phyloP scores from a whole-genome alignment of 2,113 vertebrate species.

The Myotis brandtii region DNA sequence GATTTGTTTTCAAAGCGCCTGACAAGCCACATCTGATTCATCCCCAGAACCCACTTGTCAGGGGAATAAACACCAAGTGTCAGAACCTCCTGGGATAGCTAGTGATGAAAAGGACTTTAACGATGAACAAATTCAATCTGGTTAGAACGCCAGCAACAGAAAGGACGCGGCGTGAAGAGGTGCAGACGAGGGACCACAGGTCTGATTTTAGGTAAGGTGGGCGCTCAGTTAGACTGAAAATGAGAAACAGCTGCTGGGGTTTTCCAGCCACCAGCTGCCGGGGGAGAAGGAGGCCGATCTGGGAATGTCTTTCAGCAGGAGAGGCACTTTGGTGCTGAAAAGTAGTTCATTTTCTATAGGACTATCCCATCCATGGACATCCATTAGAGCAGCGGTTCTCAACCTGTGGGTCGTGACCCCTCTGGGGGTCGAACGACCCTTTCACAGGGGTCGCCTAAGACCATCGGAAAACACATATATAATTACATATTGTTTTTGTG shows the following conservation, averaged over 20 bases:
- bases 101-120: slow-evolving; percentile 49
- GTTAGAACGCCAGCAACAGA: slow-evolving; percentile 10
- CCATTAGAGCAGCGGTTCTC: not conserved
- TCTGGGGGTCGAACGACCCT: no score
- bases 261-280: not conserved
- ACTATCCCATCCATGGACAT: not conserved
- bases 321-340: not conserved
- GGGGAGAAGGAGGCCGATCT: not conserved
- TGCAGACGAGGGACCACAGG: not conserved
- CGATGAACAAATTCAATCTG: not conserved
- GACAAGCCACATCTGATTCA: not conserved
- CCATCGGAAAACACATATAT: no score
- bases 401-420: no score
- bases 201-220: slow-evolving; percentile 61
- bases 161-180: slow-evolving; percentile 28
- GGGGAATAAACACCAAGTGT: slow-evolving; percentile 35
- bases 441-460: no score
- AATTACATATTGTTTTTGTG: no score
- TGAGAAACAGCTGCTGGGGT: not conserved
- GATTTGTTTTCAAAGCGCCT: slow-evolving; percentile 26
- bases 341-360: not conserved
- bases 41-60: not conserved
- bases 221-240: not conserved
- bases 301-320: not conserved
- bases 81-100: not conserved